Percentiles rank a stretch among this genome's conserved stretches.
These are phyloP conservation scores for Neodiprion pinetum DNA, from an alignment of 1,140 invertebrate species.

Conservation along the genomic window DNA sequence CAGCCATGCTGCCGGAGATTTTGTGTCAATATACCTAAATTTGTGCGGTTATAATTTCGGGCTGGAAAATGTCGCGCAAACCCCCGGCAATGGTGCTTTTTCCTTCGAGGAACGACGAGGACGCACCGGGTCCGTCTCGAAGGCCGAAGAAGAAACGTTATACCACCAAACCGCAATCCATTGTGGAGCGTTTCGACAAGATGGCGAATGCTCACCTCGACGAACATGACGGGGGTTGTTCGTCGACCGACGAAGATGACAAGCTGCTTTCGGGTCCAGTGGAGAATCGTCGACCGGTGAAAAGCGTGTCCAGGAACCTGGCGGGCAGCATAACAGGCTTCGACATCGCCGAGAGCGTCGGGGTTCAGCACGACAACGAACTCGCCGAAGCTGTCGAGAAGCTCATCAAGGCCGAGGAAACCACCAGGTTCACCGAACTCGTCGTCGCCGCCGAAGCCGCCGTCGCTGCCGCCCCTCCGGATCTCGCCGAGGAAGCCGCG, in stretches of 20 bases:
- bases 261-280: not conserved
- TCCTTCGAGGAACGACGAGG: constrained; percentile 21
- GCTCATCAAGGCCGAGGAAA: constrained; percentile 51
- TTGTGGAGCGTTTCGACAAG: constrained; percentile 31
- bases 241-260: not conserved
- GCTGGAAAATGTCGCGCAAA: constrained; percentile 20
- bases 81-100: constrained; percentile 14
- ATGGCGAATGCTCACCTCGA: constrained; percentile 26
- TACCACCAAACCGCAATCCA: constrained; percentile 27
- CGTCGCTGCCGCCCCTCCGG: constrained; percentile 48
- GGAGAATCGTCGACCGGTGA: constrained; percentile 12
- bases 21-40: too few species aligned
- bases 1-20: too few species aligned
- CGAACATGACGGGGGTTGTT: constrained; percentile 12
- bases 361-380: constrained; percentile 43
- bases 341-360: constrained; percentile 40
- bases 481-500: constrained; percentile 54
- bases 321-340: constrained; percentile 40
- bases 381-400: constrained; percentile 51
- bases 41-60: not conserved
- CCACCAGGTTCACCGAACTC: constrained; percentile 49
- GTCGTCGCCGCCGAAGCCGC: constrained; percentile 53
- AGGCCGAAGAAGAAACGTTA: constrained; percentile 7
- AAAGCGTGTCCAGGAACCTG: constrained; percentile 20
- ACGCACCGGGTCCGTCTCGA: not conserved